Conservation (phyloP, 2,113 vertebrate species). For the Isichthys henryi region DNA sequence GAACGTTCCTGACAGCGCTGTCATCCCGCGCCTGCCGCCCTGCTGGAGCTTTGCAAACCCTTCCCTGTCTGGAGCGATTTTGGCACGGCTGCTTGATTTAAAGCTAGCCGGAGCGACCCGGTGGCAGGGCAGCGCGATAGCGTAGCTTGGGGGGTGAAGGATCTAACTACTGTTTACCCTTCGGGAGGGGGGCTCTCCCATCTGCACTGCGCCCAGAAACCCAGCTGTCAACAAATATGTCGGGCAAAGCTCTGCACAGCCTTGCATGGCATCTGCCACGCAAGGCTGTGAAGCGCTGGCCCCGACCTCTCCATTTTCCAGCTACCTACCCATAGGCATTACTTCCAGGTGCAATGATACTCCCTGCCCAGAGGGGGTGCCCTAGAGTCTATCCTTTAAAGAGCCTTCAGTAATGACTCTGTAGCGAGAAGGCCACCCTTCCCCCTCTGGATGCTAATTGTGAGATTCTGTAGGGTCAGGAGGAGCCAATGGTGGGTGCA, state of each 20-base stretch:
- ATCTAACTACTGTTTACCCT: slow-evolving; percentile 14
- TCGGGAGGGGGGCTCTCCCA: slow-evolving; percentile 1
- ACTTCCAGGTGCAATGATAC: background rate
- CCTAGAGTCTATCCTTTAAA: background rate
- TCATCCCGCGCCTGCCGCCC: background rate
- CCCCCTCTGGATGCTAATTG: background rate
- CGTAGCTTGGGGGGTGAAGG: background rate
- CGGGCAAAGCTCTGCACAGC: background rate
- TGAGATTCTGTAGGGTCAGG: slow-evolving; percentile 2
- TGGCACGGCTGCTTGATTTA: background rate
- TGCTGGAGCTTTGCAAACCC: background rate
- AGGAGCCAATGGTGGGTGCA: background rate
- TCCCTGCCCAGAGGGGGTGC: background rate
- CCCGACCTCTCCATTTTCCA: background rate
- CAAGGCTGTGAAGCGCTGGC: background rate
- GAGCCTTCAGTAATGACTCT: background rate
- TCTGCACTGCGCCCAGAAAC: slow-evolving; percentile 8
- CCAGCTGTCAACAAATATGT: slow-evolving; percentile 14
- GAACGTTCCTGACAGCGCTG: background rate
- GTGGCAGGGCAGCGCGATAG: background rate
- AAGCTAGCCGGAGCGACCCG: background rate
- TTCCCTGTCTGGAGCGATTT: background rate
- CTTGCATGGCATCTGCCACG: background rate
- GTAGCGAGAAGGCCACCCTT: background rate
- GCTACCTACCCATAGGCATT: background rate